A percentile compares a stretch with the other conserved stretches of the same genome.
These are phyloP conservation scores for Druceiella hillmani DNA, from an alignment of 2,888 invertebrate genomes.

Conservation along the genomic window DNA sequence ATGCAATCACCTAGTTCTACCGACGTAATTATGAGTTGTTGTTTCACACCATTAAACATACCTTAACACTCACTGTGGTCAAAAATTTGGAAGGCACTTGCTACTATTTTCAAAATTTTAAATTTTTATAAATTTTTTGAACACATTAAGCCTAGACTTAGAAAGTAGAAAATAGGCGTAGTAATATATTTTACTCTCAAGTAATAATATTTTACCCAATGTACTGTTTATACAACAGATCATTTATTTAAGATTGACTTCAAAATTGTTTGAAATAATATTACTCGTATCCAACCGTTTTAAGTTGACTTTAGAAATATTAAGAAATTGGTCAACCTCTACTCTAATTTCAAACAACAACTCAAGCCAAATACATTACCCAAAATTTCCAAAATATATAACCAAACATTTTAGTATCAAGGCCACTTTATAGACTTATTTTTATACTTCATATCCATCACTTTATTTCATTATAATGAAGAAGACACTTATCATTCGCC, in stretches of 20 bases:
- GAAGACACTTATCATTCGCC: not conserved
- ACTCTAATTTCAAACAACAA: conserved; percentile 1
- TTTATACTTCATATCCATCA: conserved; percentile 37
- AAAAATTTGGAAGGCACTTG: conserved; percentile 76
- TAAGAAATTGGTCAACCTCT: too few species aligned
- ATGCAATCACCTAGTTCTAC: too few species aligned
- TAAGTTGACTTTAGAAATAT: too few species aligned
- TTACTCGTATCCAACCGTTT: too few species aligned
- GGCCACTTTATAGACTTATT: conserved; percentile 53
- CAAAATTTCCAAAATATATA: conserved; percentile 50
- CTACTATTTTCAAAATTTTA: conserved; percentile 60
- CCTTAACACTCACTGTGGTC: conserved; percentile 57
- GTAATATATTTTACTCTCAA: too few species aligned
- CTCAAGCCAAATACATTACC: conserved; percentile 34
- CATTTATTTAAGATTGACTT: too few species aligned
- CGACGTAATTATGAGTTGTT: too few species aligned
- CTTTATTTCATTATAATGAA: conserved; percentile 20
- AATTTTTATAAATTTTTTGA: conserved; percentile 58
- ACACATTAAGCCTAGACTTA: conserved; percentile 69
- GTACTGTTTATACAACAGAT: too few species aligned
- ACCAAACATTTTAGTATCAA: conserved; percentile 46
- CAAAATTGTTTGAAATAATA: too few species aligned
- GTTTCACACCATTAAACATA: conserved; percentile 54
- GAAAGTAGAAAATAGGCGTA: conserved; percentile 54
- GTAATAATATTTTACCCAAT: too few species aligned